A percentile compares a stretch with the other conserved stretches of the same genome.
Conservation (phyloP, 2,888 invertebrate genomes). For the Adineta ricciae region DNA sequence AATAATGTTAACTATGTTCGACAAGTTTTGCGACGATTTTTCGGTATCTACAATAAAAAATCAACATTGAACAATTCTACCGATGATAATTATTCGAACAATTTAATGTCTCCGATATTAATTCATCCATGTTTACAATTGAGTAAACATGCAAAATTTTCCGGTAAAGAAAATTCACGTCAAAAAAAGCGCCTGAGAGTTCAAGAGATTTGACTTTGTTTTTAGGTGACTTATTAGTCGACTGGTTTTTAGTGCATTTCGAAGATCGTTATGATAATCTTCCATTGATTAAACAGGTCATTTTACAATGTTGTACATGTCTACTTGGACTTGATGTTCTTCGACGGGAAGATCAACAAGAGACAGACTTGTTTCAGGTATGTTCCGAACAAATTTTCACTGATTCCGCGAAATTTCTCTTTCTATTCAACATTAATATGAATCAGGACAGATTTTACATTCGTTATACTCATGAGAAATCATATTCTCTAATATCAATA, state of each 20-base stretch:
- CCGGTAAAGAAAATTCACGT: neutral
- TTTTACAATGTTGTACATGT: conserved; percentile 15
- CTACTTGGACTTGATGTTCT: neutral
- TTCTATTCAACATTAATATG: neutral
- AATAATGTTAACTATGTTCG: conserved; percentile 4
- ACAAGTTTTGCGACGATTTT: neutral
- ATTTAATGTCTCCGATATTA: neutral
- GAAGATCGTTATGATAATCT: neutral
- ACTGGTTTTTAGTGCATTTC: neutral
- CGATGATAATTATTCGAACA: neutral
- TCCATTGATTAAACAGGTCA: neutral
- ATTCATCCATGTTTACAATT: neutral
- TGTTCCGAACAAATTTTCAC: no score
- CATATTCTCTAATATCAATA: neutral
- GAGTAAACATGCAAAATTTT: neutral
- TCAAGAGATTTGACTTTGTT: neutral
- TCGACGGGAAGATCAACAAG: neutral
- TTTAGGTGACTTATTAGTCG: conserved; percentile 8
- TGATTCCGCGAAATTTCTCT: no score
- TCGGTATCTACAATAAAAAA: neutral
- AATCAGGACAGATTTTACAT: no score
- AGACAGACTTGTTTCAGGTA: neutral
- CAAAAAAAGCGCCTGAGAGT: no score
- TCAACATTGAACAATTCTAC: neutral
- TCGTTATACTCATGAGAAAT: neutral